Conservation (phyloP, 2,888 invertebrate species). For the Dryococelus australis region DNA sequence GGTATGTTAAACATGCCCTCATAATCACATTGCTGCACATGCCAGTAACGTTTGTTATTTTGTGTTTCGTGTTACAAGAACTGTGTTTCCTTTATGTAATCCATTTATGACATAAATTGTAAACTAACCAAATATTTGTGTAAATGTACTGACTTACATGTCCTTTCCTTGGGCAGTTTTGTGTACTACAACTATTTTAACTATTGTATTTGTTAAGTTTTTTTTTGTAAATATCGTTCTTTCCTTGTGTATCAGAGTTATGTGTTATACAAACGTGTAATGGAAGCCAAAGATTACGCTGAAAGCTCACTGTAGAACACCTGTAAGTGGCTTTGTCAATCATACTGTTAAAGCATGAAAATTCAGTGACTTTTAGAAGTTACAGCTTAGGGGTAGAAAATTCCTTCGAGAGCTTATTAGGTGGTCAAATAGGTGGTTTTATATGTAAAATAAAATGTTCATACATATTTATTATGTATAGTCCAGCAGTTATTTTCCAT, state of each 20-base stretch:
- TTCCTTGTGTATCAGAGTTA: background rate
- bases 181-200: background rate
- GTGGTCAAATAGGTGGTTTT: background rate
- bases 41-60: background rate
- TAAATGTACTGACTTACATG: background rate
- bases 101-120: background rate
- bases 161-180: background rate
- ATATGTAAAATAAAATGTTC: background rate
- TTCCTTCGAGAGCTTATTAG: background rate
- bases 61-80: background rate
- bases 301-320: background rate
- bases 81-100: background rate
- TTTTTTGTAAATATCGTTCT: background rate
- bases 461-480: too few relatives aligned
- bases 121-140: background rate
- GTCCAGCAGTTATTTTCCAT: too few relatives aligned
- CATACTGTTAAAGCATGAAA: background rate
- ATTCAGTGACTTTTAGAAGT: background rate
- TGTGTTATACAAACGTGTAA: background rate
- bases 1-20: too few relatives aligned
- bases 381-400: background rate
- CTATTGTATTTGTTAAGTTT: background rate
- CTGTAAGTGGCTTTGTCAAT: background rate
- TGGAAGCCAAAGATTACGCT: background rate
- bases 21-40: too few relatives aligned